These are phyloP conservation scores for Molorchus minor DNA, from an alignment of 2,888 invertebrate species.

Conservation along the genomic window DNA sequence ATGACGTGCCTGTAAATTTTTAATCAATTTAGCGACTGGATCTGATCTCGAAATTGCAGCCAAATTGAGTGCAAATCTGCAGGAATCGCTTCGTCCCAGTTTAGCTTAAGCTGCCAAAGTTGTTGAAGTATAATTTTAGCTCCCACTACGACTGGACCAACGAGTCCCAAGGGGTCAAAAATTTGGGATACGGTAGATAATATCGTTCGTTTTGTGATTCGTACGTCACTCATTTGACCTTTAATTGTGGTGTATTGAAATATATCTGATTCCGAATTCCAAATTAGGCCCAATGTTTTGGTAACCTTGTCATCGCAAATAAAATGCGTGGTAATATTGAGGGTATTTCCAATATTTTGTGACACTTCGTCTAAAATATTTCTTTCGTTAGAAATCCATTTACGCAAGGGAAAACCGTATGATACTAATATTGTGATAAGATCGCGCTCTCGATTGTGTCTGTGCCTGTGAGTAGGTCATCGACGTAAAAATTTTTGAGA, in stretches of 20 bases:
- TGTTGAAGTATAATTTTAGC: constrained; percentile 31
- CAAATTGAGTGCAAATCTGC: constrained; percentile 11
- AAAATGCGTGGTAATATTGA: neutral
- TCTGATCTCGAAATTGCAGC: constrained; percentile 13
- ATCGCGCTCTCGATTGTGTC: constrained; percentile 9
- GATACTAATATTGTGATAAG: constrained; percentile 15
- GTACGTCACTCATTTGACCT: neutral
- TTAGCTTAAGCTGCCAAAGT: constrained; percentile 28
- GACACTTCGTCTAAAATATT: neutral
- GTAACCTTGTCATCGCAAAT: constrained; percentile 4
- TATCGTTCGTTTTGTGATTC: neutral
- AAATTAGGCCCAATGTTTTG: neutral
- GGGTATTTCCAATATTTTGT: neutral
- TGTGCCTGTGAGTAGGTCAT: constrained; percentile 22
- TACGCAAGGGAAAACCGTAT: constrained; percentile 13
- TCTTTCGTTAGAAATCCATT: constrained; percentile 7
- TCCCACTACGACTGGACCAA: constrained; percentile 25
- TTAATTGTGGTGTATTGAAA: neutral
- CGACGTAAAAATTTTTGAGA: constrained; percentile 25
- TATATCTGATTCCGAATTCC: constrained; percentile 1
- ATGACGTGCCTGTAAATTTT: neutral
- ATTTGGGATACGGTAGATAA: neutral
- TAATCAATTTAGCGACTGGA: neutral
- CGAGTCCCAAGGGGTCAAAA: constrained; percentile 29
- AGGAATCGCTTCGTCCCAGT: constrained; percentile 28